phyloP scores from a whole-genome alignment of 2,797 vertebrate genomes.

The Chaenodraco wilsoni region DNA sequence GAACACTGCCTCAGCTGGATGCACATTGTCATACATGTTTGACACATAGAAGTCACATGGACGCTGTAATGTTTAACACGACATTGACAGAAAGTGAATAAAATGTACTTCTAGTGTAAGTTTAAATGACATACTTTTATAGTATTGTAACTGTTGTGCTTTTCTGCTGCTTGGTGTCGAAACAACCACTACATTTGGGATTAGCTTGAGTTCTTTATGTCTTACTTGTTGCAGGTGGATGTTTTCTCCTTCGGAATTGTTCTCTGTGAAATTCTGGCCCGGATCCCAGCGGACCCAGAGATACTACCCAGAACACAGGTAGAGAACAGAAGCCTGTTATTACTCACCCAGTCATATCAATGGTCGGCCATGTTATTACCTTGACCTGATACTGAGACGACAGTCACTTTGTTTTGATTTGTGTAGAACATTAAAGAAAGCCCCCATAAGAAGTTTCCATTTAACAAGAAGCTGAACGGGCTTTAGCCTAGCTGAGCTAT shows the following conservation, averaged over 20 bases:
- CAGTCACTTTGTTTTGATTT: too few species aligned
- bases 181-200: not conserved
- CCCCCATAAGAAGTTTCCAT: too few species aligned
- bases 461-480: too few species aligned
- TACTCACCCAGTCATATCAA: too few species aligned
- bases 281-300: conserved; percentile 90
- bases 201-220: not conserved
- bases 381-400: too few species aligned
- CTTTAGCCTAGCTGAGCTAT: too few species aligned
- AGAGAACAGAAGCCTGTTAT: conserved; percentile 11
- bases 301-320: conserved; percentile 90
- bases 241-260: conserved; percentile 93
- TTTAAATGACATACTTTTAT: not conserved
- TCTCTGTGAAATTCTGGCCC: conserved; percentile 90
- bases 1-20: not conserved
- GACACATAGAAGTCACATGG: not conserved
- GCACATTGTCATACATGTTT: not conserved
- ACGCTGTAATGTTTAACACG: not conserved
- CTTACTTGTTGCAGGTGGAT: conserved; percentile 83
- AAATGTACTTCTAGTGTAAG: not conserved
- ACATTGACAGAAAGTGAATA: not conserved
- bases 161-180: not conserved
- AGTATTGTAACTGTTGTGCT: not conserved
- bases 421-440: too few species aligned
- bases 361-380: too few species aligned